phyloP scores from a whole-genome alignment of 2,113 vertebrate genomes.

The Oncorhynchus clarkii region DNA sequence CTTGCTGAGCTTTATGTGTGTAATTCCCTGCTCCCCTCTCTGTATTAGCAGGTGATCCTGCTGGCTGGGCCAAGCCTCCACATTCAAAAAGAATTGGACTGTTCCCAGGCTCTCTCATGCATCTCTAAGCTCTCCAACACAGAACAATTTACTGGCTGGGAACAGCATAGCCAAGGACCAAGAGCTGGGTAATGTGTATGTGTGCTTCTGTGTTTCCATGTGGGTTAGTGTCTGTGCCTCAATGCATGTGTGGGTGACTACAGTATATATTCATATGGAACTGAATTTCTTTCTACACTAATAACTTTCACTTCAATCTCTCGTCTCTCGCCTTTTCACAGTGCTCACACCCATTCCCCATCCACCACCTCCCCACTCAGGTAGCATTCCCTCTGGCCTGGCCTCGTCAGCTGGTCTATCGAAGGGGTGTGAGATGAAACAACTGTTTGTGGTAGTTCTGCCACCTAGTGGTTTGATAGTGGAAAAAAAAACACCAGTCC shows the following conservation, averaged over 20 bases:
- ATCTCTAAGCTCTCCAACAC: conserved; percentile 60
- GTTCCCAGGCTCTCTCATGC: conserved; percentile 57
- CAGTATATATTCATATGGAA: too few relatives aligned
- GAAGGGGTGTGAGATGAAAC: conserved; percentile 3
- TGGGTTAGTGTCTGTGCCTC: not conserved
- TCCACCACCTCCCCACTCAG: not conserved
- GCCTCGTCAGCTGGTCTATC: conserved; percentile 2
- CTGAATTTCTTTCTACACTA: too few relatives aligned
- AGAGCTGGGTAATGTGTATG: not conserved
- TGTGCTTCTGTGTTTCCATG: conserved; percentile 20
- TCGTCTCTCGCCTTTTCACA: too few relatives aligned
- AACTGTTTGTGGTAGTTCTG: conserved; percentile 25
- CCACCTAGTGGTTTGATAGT: conserved; percentile 31
- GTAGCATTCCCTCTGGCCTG: conserved; percentile 20
- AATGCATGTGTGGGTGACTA: not conserved
- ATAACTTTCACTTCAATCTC: too few relatives aligned
- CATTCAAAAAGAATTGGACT: conserved; percentile 51
- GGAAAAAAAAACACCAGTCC: conserved; percentile 19
- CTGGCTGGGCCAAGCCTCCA: conserved; percentile 52
- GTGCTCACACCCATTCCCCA: too few relatives aligned
- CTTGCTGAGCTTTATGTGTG: not conserved
- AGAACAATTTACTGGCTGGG: conserved; percentile 52
- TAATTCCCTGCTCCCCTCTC: conserved; percentile 55
- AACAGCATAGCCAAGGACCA: not conserved
- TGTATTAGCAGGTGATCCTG: conserved; percentile 63